Evolutionary conservation across 2,888 invertebrate genomes (phyloP), one percentile per base, ranked within the genome.

Genomic region (Parnassius smintheus): DNA sequence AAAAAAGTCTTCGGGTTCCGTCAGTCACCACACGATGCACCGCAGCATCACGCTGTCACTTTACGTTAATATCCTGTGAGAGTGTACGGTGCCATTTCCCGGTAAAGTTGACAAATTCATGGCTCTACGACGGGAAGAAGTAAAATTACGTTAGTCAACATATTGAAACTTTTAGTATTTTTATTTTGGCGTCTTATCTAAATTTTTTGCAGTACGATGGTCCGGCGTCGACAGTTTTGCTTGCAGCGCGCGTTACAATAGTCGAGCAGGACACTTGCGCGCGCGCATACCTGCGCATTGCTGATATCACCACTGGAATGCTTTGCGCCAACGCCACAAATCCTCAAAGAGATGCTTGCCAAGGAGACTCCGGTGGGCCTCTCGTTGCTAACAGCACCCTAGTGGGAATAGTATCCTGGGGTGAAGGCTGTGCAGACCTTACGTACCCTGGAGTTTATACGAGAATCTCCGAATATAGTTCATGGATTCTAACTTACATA

Each of bases 361-460:
- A 93, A 78, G 93, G 93, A 1, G 93, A 93, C 75, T 93, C 93
- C n/a, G 93, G 93, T 2, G 93, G 93, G n/a, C 93, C 93, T 52
- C 75, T 93, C 45, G 93, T 91, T n/a, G 80, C 84, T 59, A 76
- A 82, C 55, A 82, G 82, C 51, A 75, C 77, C 59, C 77, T 93
- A 52, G 76, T 93, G 56, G 93, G 93, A 50, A 83, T 93, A 56
- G 93, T 93, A 1, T 93, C 93, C 22, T 93, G 92, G 89, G 93
- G 93, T 46, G 92, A 92, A 79, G 91, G 90, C 2, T 93, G 93
- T 68, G 93, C 93, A 8, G 82, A 88, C 53, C 72, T 76, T 1
- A 67, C 74, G 51, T 93, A 92, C 68, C 94, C 94, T 2, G 94
- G 93, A 55, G 93, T 94, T 1, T 94, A 93, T 62, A 92, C 93